These are phyloP conservation scores for Macaca mulatta DNA, from an alignment of 2,113 vertebrate genomes.

Conservation along the genomic window DNA sequence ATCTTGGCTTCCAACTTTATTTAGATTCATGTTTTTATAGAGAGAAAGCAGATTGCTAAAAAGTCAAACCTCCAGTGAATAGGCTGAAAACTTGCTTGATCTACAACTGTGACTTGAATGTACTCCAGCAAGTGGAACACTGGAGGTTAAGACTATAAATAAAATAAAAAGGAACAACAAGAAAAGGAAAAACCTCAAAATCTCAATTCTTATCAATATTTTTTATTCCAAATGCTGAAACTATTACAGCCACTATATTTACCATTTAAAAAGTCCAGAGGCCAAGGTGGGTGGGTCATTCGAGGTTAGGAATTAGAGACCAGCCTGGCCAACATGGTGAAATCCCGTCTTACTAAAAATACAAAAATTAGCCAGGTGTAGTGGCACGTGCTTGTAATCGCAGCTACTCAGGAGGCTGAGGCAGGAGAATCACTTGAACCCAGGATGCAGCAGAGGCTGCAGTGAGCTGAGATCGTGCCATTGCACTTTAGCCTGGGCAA, in stretches of 20 bases:
- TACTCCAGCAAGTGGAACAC: neutral
- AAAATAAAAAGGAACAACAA: neutral
- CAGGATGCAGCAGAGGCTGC: too few relatives aligned
- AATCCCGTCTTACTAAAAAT: too few relatives aligned
- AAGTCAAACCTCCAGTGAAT: neutral
- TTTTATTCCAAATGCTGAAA: neutral
- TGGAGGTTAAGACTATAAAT: neutral
- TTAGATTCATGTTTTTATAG: neutral
- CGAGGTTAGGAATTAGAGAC: too few relatives aligned
- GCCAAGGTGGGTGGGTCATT: too few relatives aligned
- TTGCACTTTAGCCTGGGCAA: too few relatives aligned
- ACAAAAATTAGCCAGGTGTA: too few relatives aligned
- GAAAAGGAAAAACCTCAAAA: neutral
- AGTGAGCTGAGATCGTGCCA: too few relatives aligned
- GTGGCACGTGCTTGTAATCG: too few relatives aligned
- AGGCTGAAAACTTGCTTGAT: neutral
- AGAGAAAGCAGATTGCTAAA: neutral
- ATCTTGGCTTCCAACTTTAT: neutral
- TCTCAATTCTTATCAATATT: neutral
- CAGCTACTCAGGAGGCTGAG: too few relatives aligned
- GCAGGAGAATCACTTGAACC: too few relatives aligned
- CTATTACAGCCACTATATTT: neutral
- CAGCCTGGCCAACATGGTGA: too few relatives aligned
- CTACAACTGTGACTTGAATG: neutral
- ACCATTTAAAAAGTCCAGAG: neutral